Base-by-base conservation (phyloP, 2,797 vertebrate genomes). In the Remorina albescens region DNA sequence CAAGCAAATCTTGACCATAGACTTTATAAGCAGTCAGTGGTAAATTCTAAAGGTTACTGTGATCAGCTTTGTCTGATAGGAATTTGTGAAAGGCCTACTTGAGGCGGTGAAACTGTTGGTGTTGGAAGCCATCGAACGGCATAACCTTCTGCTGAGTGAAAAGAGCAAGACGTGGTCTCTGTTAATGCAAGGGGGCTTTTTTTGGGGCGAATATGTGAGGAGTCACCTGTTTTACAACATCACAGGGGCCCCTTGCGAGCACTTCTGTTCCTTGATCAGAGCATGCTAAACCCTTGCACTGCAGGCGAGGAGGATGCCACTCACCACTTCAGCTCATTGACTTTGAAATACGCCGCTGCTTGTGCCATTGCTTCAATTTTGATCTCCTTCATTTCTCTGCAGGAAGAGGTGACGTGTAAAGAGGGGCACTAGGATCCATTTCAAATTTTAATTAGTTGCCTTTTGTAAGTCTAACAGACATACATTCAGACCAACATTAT, bases 391-490 rank as follows among this genome's bases (percentile, higher is more conserved):
- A 57, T 86, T 88, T 91, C 89, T 87, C 74, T 13, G 76, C 65
- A 37, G 85, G 88, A 90, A 79, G 86, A 81, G 82, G 74, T 71
- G 80, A 82, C 69, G 78, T 85, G 82, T 88, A 90, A 87, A 88
- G 81, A 82, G 59, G 77, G 65, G 67, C 55, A 59, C 81, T 78
- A 64, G 89, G 89, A 93, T 90, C 89, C 86, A 91, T 94, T 94
- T 94, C 88, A 86, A 86, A 85, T 93, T 94, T 93, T 93, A 94
- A 95, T 95, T 94, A 92, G 86, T 75, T 78, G 81, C 84, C 89
- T 93, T 94, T 95, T 91, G 91, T 91, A 82, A 82, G 79, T 87
- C 81, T 82, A 88, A 88, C 88, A 91, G 90, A 87, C 89, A 88
- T 90, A 91, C 85, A 89, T 93, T 93, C 91, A 90, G 87, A 80